Conservation (phyloP, 2,113 vertebrate species). For the Microtus ochrogaster region DNA sequence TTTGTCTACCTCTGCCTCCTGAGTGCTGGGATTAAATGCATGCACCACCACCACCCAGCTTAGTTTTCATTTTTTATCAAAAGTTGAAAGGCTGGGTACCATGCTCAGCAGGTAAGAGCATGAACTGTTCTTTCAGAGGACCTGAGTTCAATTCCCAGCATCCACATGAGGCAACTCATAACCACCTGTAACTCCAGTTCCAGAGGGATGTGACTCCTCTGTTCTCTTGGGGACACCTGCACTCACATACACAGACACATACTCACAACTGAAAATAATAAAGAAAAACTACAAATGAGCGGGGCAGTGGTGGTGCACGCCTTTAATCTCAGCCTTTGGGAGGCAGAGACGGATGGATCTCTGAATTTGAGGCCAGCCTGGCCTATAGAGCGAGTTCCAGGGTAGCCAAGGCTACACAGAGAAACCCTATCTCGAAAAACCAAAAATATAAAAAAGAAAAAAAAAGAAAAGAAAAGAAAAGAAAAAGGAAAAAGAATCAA, state of each 20-base stretch:
- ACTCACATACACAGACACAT: background rate
- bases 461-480: background rate
- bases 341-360: background rate
- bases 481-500: background rate
- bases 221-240: background rate
- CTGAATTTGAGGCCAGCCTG: background rate
- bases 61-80: background rate
- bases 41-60: too few relatives aligned
- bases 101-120: background rate
- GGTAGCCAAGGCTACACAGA: background rate
- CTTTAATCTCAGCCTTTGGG: background rate
- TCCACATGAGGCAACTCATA: background rate
- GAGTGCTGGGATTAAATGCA: too few relatives aligned
- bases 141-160: background rate
- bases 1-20: too few relatives aligned
- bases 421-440: background rate
- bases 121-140: background rate
- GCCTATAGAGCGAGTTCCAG: background rate
- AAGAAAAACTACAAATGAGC: background rate
- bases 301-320: fast-evolving
- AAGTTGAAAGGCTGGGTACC: background rate
- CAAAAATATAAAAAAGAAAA: background rate
- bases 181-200: background rate
- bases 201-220: background rate
- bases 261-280: background rate